Conservation (phyloP, 1,140 invertebrate species). For the Trialeurodes vaporariorum region DNA sequence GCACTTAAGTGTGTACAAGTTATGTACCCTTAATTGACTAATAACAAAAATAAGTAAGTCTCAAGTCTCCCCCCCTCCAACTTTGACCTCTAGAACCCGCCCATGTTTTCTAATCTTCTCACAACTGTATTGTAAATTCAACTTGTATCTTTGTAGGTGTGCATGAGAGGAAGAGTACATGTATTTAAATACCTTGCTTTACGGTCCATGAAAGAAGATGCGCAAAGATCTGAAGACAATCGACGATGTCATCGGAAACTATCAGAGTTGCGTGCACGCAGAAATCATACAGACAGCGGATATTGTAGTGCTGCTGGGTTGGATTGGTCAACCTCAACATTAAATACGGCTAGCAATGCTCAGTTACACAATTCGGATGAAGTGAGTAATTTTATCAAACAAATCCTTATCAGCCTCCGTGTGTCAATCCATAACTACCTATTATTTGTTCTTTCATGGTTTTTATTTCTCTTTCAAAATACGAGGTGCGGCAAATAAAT, state of each 20-base stretch:
- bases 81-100: too few species aligned
- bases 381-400: conserved; percentile 8
- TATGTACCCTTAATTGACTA: too few species aligned
- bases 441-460: too few species aligned
- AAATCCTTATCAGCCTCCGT: background rate
- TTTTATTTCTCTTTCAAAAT: too few species aligned
- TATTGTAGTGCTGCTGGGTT: conserved; percentile 51
- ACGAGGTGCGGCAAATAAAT: too few species aligned
- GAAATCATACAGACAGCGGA: conserved; percentile 75
- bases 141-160: conserved; percentile 48
- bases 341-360: conserved; percentile 29
- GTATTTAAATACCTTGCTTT: conserved; percentile 90
- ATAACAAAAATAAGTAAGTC: too few species aligned
- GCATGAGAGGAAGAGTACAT: conserved; percentile 79
- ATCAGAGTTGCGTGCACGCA: conserved; percentile 41
- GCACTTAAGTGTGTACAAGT: too few species aligned
- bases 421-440: too few species aligned
- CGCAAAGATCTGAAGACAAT: conserved; percentile 22
- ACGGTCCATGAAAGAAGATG: conserved; percentile 37
- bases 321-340: conserved; percentile 3
- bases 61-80: too few species aligned
- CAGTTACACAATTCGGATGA: conserved; percentile 17
- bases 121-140: too few species aligned
- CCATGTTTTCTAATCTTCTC: too few species aligned
- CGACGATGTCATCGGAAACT: conserved; percentile 38